phyloP scores from a whole-genome alignment of 2,797 vertebrate genomes.

The Pogoniulus pusillus region DNA sequence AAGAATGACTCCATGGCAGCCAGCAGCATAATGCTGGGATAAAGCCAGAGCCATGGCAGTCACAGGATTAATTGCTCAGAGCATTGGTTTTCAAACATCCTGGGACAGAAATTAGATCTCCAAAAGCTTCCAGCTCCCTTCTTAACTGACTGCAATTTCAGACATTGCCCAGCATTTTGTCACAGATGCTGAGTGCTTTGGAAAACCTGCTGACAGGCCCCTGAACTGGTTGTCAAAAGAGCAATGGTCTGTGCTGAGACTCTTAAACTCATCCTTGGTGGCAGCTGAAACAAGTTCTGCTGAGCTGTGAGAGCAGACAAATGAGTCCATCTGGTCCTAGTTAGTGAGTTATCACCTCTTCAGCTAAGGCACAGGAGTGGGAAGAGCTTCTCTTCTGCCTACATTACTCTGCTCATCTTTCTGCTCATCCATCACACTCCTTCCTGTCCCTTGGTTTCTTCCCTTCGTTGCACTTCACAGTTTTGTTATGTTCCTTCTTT shows the following conservation, averaged over 20 bases:
- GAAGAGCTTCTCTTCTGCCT: background rate
- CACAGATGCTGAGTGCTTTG: fast-evolving
- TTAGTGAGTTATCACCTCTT: background rate
- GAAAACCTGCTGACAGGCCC: background rate
- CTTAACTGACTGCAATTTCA: background rate
- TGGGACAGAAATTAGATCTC: background rate
- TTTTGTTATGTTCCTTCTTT: background rate
- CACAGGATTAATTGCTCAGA: background rate
- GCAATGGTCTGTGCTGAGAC: background rate
- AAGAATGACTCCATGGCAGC: background rate
- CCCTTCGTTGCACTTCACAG: background rate
- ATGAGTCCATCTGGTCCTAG: background rate
- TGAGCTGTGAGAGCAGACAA: background rate
- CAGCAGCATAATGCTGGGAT: background rate
- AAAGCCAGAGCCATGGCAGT: background rate
- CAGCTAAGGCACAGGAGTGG: background rate
- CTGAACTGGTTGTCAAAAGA: background rate
- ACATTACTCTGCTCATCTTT: background rate
- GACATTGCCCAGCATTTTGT: background rate
- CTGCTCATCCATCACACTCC: background rate
- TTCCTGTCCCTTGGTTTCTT: background rate
- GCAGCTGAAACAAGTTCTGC: background rate
- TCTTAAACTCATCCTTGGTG: background rate
- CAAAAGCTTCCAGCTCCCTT: background rate
- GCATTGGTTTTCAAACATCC: background rate